A percentile compares a stretch with the other conserved stretches of the same genome.
Conservation (phyloP, 1,140 invertebrate species). For the Belonocnema kinseyi region DNA sequence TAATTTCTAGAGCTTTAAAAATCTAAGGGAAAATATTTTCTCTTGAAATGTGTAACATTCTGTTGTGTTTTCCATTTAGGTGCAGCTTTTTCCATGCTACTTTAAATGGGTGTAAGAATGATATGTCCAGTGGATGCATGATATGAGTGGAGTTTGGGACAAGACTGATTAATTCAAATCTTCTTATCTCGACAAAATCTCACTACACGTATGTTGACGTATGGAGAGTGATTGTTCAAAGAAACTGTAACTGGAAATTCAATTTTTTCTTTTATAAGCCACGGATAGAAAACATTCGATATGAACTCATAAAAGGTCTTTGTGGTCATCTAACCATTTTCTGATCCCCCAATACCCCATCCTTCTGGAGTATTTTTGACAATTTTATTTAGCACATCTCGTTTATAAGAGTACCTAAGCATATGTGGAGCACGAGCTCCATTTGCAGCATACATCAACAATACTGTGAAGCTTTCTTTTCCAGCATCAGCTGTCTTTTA, state of each 20-base stretch:
- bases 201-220: neutral
- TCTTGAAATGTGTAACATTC: slow-evolving; percentile 39
- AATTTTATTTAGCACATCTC: neutral
- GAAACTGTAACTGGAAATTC: neutral
- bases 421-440: neutral
- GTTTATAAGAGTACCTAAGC: neutral
- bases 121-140: neutral
- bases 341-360: neutral
- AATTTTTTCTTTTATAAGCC: neutral
- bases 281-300: neutral
- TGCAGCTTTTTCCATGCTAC: slow-evolving; percentile 52
- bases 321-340: too few relatives aligned
- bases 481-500: neutral
- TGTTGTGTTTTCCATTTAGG: slow-evolving; percentile 50
- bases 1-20: slow-evolving; percentile 47
- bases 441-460: neutral
- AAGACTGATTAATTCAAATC: neutral
- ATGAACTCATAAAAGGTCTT: neutral
- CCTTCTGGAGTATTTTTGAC: neutral
- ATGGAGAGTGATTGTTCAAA: neutral
- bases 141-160: too few relatives aligned
- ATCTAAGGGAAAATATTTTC: slow-evolving; percentile 43
- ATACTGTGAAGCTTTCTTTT: neutral
- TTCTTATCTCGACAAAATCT: neutral
- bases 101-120: slow-evolving; percentile 50